Percentiles rank a stretch among this genome's conserved stretches.
These are phyloP conservation scores for Eueides isabella DNA, from an alignment of 1,140 invertebrate species.

Conservation along the genomic window DNA sequence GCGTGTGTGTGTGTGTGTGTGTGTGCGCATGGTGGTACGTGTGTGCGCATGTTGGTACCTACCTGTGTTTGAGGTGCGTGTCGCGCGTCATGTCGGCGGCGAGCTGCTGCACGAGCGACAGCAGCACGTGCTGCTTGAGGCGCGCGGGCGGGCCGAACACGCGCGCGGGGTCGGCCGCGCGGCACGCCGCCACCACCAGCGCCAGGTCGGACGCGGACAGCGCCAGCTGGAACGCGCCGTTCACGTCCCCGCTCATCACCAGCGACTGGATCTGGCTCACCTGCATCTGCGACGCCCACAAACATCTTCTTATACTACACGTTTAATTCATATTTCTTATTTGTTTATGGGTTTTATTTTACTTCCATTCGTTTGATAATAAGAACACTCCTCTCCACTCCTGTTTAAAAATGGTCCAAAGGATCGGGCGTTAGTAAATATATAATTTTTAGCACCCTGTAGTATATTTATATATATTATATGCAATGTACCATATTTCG, in stretches of 20 bases:
- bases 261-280: slow-evolving; percentile 89
- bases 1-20: no score
- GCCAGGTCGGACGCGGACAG: slow-evolving; percentile 93
- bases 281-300: slow-evolving; percentile 69
- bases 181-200: slow-evolving; percentile 92
- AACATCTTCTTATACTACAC: no score
- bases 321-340: no score
- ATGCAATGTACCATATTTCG: no score
- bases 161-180: slow-evolving; percentile 88
- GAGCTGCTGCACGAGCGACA: slow-evolving; percentile 96
- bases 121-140: slow-evolving; percentile 91
- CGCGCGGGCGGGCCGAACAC: slow-evolving; percentile 89
- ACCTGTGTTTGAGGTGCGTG: slow-evolving; percentile 95
- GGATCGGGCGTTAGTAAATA: no score
- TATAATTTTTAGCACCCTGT: no score
- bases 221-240: slow-evolving; percentile 94
- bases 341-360: background rate
- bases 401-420: no score
- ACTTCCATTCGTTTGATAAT: no score
- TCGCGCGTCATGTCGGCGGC: slow-evolving; percentile 92
- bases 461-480: no score
- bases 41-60: background rate
- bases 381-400: no score
- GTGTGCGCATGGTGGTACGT: no score
- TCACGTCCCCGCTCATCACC: slow-evolving; percentile 89